Percentiles rank a stretch among this genome's conserved stretches.
Conservation (phyloP, 1,140 invertebrate genomes). For the Oedothorax gibbosus region DNA sequence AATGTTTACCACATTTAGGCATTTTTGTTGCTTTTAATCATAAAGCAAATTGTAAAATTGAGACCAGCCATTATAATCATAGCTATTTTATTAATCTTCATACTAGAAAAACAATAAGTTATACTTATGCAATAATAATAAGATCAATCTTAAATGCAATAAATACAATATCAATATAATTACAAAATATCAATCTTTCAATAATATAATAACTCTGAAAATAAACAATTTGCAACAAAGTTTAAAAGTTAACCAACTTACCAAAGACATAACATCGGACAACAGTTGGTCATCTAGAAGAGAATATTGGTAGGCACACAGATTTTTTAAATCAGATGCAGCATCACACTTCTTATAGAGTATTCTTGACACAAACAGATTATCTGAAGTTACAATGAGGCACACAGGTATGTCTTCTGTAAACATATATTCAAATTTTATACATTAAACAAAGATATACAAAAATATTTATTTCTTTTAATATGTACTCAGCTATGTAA, state of each 20-base stretch:
- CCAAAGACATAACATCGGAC: conserved; percentile 48
- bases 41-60: too few relatives aligned
- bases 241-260: conserved; percentile 6
- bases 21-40: too few relatives aligned
- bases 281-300: conserved; percentile 27
- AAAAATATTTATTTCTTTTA: too few relatives aligned
- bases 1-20: too few relatives aligned
- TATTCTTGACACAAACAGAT: conserved; percentile 29
- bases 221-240: conserved; percentile 20
- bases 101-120: too few relatives aligned
- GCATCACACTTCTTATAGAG: conserved; percentile 42
- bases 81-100: background rate
- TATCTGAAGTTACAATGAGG: conserved; percentile 20
- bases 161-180: background rate
- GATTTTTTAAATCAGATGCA: background rate
- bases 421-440: too few relatives aligned
- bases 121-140: background rate
- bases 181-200: background rate
- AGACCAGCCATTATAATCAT: too few relatives aligned
- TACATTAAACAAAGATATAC: too few relatives aligned
- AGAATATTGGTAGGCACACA: conserved; percentile 21
- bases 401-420: conserved; percentile 17
- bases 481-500: too few relatives aligned
- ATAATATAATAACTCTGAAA: background rate
- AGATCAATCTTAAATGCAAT: background rate